Percentiles rank a stretch among this genome's conserved stretches.
phyloP scores from a whole-genome alignment of 2,888 invertebrate genomes.

The Oligia latruncula region DNA sequence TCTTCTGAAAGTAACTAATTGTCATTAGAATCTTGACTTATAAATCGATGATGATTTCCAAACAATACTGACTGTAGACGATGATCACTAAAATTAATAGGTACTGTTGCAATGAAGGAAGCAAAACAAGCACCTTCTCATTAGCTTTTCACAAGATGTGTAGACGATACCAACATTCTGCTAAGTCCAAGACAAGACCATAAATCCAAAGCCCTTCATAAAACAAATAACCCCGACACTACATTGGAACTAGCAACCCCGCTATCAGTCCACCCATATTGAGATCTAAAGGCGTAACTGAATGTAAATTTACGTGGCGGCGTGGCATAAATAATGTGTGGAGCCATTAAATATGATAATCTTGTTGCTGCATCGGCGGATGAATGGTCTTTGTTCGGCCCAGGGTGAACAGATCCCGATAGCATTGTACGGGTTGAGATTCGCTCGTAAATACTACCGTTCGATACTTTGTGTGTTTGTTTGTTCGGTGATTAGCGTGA shows the following conservation, averaged over 20 bases:
- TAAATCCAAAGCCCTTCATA: conserved; percentile 61
- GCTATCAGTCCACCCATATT: conserved; percentile 78
- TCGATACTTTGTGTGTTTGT: conserved; percentile 63
- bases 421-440: conserved; percentile 69
- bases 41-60: background rate
- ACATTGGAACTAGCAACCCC: conserved; percentile 69
- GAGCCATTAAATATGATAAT: conserved; percentile 82
- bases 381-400: conserved; percentile 78
- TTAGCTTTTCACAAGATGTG: conserved; percentile 3
- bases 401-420: conserved; percentile 69
- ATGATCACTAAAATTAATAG: background rate
- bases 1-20: background rate
- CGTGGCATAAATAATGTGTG: conserved; percentile 73
- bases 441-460: conserved; percentile 63
- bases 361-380: conserved; percentile 74
- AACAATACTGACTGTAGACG: background rate
- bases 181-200: conserved; percentile 32
- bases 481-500: conserved; percentile 57
- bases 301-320: conserved; percentile 81
- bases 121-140: background rate
- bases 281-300: conserved; percentile 84
- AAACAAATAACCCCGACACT: conserved; percentile 60
- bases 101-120: background rate
- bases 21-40: background rate
- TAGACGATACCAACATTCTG: conserved; percentile 15